These are phyloP conservation scores for Troglohyphantes excavatus DNA, from an alignment of 2,888 invertebrate species.

Conservation along the genomic window DNA sequence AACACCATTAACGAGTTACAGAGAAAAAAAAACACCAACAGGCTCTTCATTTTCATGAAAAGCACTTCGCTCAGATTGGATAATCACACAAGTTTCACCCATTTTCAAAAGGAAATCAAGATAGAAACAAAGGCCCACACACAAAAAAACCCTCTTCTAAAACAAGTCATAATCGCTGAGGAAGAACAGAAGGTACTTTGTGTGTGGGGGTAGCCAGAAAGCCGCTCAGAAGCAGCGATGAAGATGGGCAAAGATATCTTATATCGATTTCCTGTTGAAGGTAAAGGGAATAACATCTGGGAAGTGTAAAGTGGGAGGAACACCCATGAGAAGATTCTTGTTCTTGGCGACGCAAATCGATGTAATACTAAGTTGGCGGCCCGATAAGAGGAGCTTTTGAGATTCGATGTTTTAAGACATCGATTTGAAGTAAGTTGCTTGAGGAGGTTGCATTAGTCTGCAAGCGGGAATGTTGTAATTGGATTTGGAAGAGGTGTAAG, in stretches of 20 bases:
- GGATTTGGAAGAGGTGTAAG: neutral
- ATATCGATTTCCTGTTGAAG: conserved; percentile 34
- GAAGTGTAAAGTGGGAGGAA: conserved; percentile 37
- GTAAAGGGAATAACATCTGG: conserved; percentile 52
- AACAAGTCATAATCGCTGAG: neutral
- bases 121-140: neutral
- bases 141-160: neutral
- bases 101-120: neutral
- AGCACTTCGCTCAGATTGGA: neutral
- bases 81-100: neutral
- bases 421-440: conserved; percentile 44
- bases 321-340: conserved; percentile 25
- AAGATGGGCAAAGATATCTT: conserved; percentile 1
- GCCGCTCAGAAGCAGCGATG: neutral
- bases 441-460: conserved; percentile 4
- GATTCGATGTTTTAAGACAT: conserved; percentile 46
- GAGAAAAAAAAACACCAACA: neutral
- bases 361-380: conserved; percentile 5
- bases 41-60: neutral
- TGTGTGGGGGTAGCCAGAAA: neutral
- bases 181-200: neutral
- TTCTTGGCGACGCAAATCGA: conserved; percentile 35
- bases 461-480: neutral
- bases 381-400: conserved; percentile 26
- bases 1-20: neutral